Evolutionary conservation across 2,888 invertebrate genomes (phyloP), one percentile per base, ranked within the genome.

Genomic region (Rhagium mordax): DNA sequence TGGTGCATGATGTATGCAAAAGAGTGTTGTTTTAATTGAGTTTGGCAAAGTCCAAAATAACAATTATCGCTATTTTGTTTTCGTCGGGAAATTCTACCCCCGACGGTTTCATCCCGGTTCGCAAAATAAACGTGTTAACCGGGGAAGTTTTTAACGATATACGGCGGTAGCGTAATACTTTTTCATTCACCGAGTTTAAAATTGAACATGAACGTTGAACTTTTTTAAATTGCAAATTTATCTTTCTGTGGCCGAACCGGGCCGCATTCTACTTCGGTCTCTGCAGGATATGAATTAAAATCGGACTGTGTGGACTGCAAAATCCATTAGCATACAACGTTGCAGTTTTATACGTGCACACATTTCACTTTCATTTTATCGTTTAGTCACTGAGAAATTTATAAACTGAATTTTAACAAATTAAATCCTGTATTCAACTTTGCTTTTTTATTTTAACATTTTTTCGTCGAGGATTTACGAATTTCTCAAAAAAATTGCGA

Each of bases 151-250:
- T 64, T 24, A 29, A 49, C 51, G 64, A 13, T 48, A 13, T 21
- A 6, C 24, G 18, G 15, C 24, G 18, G 15, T 48, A 24, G 24
- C 24, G n/a, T 24, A 55, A 24, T 55, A 55, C 20, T 48, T 41
- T 18, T 62, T 18, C 47, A 49, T 64, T 64, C 24, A 16, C 49
- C 49, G 49, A n/a, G 48, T 21, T 47, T n/a, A 24, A 62, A 62
- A 48, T 24, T 3, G 21, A 62, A 21, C 48, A 15, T 18, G 3
- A 51, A 61, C 47, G 33, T 61, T 64, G 13, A 48, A 62, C 61
- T 47, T 47, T 62, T 62, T 62, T 64, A 64, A 64, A 64, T 49
- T 64, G 64, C 49, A 64, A 64, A 64, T 64, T 64, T 27, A 64
- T 49, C 20, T 48, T 21, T 41, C 21, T 16, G 49, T 48, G 59